Evolutionary conservation across 2,797 vertebrate genomes (phyloP), one percentile per base, ranked within the genome.

Genomic region (Clarias fuscus): DNA sequence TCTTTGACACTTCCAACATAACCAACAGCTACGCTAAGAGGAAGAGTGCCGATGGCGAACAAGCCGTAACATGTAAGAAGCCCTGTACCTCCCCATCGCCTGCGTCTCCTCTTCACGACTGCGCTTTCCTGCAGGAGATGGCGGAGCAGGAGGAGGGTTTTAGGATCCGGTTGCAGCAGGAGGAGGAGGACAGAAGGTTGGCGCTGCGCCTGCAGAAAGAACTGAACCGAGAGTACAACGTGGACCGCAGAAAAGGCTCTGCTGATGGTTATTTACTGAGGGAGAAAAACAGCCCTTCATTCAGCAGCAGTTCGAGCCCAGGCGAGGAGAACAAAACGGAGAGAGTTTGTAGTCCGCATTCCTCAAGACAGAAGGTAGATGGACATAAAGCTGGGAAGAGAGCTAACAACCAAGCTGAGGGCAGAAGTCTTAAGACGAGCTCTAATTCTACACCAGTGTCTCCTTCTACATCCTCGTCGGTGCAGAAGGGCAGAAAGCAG

Each of bases 171-270:
- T 93, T 22, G 78, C 92, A 89, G 78, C 98, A 99, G 91, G 97
- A 99, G 92, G 95, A 98, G 85, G 94, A 97, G 86, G 98, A 99
- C 90, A 91, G 95, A n/a, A 91, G 90, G 3, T 61, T 99, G 75
- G 98, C 98, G 5, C 89, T 96, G 84, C 91, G 95, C 37, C 94
- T 99, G 24, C 98, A 99, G 84, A 96, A 91, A 83, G 92, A 97
- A 87, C 91, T 97, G 4, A 82, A 99, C 89, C 93, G 92, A 75
- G 96, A 98, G 86, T 93, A 92, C 33, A 89, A 68, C 4, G 95
- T 94, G 0, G 93, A 96, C 91, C 89, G 97, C n/a, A 93, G 95
- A 4, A 98, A 97, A 91, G 97, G 97, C 2, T 97, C 97, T 30
- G 93, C 93, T 0, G 94, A 97, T 5, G 92, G 93, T 1, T 99